Conservation (phyloP, 2,797 vertebrate species). For the Salmo trutta region DNA sequence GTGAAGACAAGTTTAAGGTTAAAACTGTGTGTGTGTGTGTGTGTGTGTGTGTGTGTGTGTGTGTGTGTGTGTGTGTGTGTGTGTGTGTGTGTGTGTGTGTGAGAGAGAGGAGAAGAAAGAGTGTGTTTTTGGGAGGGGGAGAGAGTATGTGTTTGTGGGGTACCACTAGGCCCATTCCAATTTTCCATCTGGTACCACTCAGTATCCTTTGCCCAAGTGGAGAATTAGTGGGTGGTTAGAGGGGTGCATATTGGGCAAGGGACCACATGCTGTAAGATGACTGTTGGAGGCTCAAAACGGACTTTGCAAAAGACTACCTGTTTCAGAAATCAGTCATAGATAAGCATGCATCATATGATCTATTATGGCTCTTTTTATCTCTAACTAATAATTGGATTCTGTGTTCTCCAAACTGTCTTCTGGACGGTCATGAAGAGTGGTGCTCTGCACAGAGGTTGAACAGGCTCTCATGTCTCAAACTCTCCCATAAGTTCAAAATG, state of each 20-base stretch:
- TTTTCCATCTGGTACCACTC: slow-evolving; percentile 46
- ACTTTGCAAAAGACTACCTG: neutral
- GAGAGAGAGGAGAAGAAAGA: neutral
- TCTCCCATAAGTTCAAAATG: slow-evolving; percentile 1
- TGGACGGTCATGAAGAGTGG: neutral
- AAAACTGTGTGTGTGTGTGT: slow-evolving; percentile 20
- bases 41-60: too few species aligned
- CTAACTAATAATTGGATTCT: neutral
- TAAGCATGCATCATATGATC: neutral
- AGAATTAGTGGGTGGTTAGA: slow-evolving; percentile 16
- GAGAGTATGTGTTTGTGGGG: neutral
- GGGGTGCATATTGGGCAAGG: neutral
- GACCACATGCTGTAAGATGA: neutral
- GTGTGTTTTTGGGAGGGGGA: slow-evolving; percentile 14
- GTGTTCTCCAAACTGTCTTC: neutral
- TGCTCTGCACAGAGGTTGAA: neutral
- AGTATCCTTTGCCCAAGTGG: slow-evolving; percentile 31
- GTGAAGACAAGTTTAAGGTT: slow-evolving; percentile 49
- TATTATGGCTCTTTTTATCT: neutral
- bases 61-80: slow-evolving; percentile 21
- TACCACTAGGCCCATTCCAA: slow-evolving; percentile 31
- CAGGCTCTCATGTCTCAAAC: neutral
- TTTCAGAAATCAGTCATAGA: neutral
- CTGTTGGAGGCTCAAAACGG: neutral
- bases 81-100: neutral